These are phyloP conservation scores for Gastracanthus pulcherrimus DNA, from an alignment of 2,888 invertebrate genomes.

Conservation along the genomic window DNA sequence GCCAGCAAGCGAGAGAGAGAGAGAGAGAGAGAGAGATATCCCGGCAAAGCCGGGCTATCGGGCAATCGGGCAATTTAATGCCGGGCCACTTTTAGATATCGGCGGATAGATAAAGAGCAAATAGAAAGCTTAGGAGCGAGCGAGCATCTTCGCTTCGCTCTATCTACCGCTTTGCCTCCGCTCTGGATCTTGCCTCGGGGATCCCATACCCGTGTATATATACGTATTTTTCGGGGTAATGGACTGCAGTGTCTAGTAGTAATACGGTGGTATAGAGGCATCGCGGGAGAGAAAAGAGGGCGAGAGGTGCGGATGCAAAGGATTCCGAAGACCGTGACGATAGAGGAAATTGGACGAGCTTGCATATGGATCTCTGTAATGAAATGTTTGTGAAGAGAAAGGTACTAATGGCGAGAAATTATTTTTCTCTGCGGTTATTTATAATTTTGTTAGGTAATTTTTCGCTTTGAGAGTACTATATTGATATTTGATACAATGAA, in stretches of 20 bases:
- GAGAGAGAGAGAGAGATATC: not conserved
- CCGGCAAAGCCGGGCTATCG: conserved; percentile 28
- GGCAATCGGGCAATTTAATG: conserved; percentile 44
- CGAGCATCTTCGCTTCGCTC: not conserved
- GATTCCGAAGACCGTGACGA: not conserved
- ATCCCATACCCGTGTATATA: too few relatives aligned
- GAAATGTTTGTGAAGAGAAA: too few relatives aligned
- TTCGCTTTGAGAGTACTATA: too few relatives aligned
- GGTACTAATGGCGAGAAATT: too few relatives aligned
- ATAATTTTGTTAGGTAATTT: too few relatives aligned
- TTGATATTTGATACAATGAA: too few relatives aligned
- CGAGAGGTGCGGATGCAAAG: not conserved
- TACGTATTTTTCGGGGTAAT: not conserved
- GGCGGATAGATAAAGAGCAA: conserved; percentile 35
- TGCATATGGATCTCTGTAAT: too few relatives aligned
- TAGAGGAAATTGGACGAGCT: too few relatives aligned
- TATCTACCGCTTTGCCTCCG: not conserved
- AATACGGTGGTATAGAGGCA: too few relatives aligned
- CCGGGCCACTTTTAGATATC: conserved; percentile 38
- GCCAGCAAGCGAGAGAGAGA: too few relatives aligned
- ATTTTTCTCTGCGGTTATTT: too few relatives aligned
- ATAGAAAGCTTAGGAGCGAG: conserved; percentile 26
- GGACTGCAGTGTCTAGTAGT: conserved; percentile 1
- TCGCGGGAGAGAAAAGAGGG: too few relatives aligned
- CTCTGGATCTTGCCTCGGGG: not conserved